These are phyloP conservation scores for Chiloscyllium plagiosum DNA, from an alignment of 2,113 vertebrate species.

Conservation along the genomic window DNA sequence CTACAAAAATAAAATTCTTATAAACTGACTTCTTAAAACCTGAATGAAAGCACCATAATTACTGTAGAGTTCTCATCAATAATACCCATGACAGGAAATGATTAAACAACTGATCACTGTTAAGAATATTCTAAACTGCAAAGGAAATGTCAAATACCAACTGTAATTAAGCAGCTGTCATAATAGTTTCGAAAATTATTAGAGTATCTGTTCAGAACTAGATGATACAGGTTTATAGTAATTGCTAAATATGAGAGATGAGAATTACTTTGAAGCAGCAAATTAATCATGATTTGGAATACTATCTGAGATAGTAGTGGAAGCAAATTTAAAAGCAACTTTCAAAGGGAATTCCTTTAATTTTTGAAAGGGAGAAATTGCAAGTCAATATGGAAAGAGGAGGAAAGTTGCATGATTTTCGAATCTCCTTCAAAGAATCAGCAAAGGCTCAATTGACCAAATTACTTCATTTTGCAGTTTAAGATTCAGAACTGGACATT, in stretches of 20 bases:
- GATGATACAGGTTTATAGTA: neutral
- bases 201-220: neutral
- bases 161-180: neutral
- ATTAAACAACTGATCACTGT: neutral
- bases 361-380: neutral
- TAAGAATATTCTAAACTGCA: neutral
- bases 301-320: neutral
- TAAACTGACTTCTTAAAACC: neutral
- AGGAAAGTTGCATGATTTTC: neutral
- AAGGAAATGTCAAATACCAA: neutral
- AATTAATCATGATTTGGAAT: neutral
- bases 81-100: neutral
- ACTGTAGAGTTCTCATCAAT: neutral
- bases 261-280: neutral
- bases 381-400: neutral
- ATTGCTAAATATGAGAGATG: neutral
- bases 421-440: neutral
- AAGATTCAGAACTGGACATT: neutral
- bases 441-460: neutral
- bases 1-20: neutral
- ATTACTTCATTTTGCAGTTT: neutral
- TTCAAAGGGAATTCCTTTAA: neutral
- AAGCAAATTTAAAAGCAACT: neutral
- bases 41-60: neutral
- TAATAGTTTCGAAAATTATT: neutral